Evolutionary conservation across 2,888 invertebrate species (phyloP).

Genomic region (Stratiomys singularior): DNA sequence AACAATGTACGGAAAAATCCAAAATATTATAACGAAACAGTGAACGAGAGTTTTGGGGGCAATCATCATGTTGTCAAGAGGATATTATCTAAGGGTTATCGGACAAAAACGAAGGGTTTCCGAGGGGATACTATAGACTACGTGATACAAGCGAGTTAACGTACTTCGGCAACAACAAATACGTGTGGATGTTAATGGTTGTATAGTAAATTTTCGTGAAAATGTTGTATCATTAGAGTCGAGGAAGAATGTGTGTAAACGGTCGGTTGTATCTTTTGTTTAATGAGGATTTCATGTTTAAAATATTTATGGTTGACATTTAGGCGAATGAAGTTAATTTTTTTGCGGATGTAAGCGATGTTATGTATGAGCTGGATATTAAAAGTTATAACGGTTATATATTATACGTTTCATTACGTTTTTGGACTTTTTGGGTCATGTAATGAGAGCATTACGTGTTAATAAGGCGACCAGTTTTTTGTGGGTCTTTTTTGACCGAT

Average conservation of each 20-base stretch:
- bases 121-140: neutral
- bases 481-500: too few relatives aligned
- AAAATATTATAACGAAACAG: constrained; percentile 22
- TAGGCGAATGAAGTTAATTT: too few relatives aligned
- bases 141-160: constrained; percentile 1
- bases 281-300: constrained; percentile 63
- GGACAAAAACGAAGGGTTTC: neutral
- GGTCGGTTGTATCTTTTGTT: constrained; percentile 58
- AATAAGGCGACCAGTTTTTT: too few relatives aligned
- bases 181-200: constrained; percentile 1
- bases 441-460: too few relatives aligned
- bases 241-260: constrained; percentile 48
- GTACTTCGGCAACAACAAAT: neutral
- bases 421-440: too few relatives aligned
- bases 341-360: too few relatives aligned
- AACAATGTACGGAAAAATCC: constrained; percentile 15
- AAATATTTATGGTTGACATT: constrained; percentile 38
- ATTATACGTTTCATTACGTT: too few relatives aligned
- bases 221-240: neutral
- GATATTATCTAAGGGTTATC: constrained; percentile 12
- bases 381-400: too few relatives aligned
- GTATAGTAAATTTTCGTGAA: neutral
- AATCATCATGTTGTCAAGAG: constrained; percentile 32
- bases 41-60: constrained; percentile 14
- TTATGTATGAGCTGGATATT: too few relatives aligned